Conservation (phyloP, 2,888 invertebrate species). For the Leucozona laternaria region DNA sequence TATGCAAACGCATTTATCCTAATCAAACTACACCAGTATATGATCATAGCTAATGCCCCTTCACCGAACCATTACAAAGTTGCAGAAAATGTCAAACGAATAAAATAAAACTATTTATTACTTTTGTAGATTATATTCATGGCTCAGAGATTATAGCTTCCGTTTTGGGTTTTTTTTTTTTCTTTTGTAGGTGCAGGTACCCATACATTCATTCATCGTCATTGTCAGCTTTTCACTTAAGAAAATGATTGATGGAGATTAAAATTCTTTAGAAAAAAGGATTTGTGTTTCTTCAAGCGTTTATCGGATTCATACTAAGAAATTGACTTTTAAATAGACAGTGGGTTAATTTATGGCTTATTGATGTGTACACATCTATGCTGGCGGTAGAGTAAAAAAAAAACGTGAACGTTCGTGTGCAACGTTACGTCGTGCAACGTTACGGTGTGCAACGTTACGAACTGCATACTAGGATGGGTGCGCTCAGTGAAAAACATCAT, state of each 20-base stretch:
- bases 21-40: neutral
- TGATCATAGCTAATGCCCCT: neutral
- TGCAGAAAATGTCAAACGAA: constrained; percentile 16
- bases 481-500: too few relatives aligned
- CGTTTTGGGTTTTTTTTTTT: neutral
- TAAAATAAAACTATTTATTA: constrained; percentile 13
- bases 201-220: constrained; percentile 2
- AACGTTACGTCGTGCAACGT: too few relatives aligned
- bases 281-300: neutral
- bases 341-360: neutral
- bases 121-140: constrained; percentile 1
- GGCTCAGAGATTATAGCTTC: neutral
- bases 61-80: neutral
- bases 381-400: too few relatives aligned
- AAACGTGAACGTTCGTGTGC: too few relatives aligned
- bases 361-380: too few relatives aligned
- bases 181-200: neutral
- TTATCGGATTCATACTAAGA: neutral
- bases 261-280: neutral
- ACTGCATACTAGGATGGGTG: too few relatives aligned
- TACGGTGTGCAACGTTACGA: too few relatives aligned
- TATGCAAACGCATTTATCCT: constrained; percentile 17
- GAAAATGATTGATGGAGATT: constrained; percentile 29
- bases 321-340: neutral
- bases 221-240: constrained; percentile 16